Percentiles rank a stretch among this genome's conserved stretches.
These are phyloP conservation scores for Grapholita molesta DNA, from an alignment of 1,140 invertebrate species.

Conservation along the genomic window DNA sequence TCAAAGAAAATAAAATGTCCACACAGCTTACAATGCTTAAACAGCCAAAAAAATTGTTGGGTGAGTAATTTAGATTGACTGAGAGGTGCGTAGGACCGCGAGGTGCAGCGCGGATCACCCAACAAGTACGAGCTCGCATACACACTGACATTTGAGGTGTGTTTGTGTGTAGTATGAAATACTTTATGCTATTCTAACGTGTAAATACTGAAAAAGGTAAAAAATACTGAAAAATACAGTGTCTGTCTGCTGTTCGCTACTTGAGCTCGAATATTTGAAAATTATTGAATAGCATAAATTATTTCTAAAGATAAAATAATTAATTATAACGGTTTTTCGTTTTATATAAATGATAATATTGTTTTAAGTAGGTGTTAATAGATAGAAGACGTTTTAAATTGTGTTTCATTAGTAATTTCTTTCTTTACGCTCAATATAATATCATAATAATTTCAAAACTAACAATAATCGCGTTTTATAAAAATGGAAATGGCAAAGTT, in stretches of 20 bases:
- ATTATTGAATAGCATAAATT: not conserved
- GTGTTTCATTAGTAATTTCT: too few relatives aligned
- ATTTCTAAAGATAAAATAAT: not conserved
- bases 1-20: slow-evolving; percentile 68
- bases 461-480: not conserved
- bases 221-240: not conserved
- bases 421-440: too few relatives aligned
- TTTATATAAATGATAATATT: not conserved
- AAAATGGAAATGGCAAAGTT: not conserved
- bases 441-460: not conserved
- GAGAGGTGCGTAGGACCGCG: slow-evolving; percentile 47
- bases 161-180: slow-evolving; percentile 13
- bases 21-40: slow-evolving; percentile 70
- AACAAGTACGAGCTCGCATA: slow-evolving; percentile 66
- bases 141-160: slow-evolving; percentile 36
- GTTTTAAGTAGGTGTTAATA: too few relatives aligned
- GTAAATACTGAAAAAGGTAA: not conserved
- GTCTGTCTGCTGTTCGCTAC: too few relatives aligned
- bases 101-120: slow-evolving; percentile 59
- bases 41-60: slow-evolving; percentile 68
- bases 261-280: not conserved
- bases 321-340: not conserved
- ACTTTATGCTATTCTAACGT: not conserved
- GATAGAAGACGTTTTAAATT: too few relatives aligned
- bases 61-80: slow-evolving; percentile 49